Evolutionary conservation across 2,113 vertebrate genomes (phyloP), one percentile per base, ranked within the genome.

Genomic region (Oplegnathus fasciatus): DNA sequence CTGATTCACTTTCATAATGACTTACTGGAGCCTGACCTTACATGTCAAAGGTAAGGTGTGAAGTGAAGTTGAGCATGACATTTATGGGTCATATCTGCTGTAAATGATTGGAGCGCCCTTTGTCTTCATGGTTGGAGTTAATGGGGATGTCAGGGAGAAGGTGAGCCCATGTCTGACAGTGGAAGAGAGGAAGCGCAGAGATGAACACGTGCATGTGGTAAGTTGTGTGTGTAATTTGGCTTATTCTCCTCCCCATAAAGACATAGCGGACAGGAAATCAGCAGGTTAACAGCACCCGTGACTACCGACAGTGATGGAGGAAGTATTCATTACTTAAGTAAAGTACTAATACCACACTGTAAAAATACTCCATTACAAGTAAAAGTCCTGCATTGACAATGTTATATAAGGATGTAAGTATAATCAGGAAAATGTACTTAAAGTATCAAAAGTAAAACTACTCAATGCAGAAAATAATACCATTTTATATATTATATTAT

Each of bases 121-220:
- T 58, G 84, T 88, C 65, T 88, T 84, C 64, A 64, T 67, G 68
- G 71, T 37, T 22, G 42, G 80, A 82, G 75, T 80, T 92, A 88
- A 91, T 62, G 64, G 40, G 76, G 75, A 85, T 62, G 80, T 92
- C 82, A 50, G 75, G 48, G 57, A 57, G 64, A 69, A 85, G 86
- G 79, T 72, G 72, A 82, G 32, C 26, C 28, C 44, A 1, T 15
- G 1, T 75, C 75, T 71, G 52, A 18, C 20, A 15, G 68, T 1
- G 24, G 32, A 58, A 71, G 42, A 60, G 46, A 44, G 60, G 74
- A 71, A 73, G 37, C 48, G 37, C 26, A 9, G 24, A 37, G 65
- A 48, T 22, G 48, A 77, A 69, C 28, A 9, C 26, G 54, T 55
- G 26, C 28, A 22, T n/a, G 46, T n/a, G n/a, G 18, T 1, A 11